Base-by-base conservation (phyloP, 2,888 invertebrate species). In the Harmothoe impar region DNA sequence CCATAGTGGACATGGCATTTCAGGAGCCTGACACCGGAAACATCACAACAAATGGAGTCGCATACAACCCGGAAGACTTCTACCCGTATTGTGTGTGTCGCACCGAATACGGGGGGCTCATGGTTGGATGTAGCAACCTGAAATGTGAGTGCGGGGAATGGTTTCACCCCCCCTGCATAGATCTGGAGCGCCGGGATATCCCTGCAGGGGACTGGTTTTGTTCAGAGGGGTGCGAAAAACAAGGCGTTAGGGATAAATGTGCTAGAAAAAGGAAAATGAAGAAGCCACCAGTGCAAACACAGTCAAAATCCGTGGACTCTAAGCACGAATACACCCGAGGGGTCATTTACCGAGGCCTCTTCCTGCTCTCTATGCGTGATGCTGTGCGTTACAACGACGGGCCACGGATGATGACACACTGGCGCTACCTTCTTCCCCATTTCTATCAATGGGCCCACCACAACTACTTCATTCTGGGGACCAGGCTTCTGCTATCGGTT, bases 391-490 rank as follows among this genome's bases (percentile, higher is more conserved):
- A 84, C 3, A 52, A 52, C n/a, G 84, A 84, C 33, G 84, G 84
- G 0, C 43, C 23, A 0, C 35, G 84, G 23, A 84, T 84, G n/a
- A 1, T 51, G 5, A 20, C 84, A n/a, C 84, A 84, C 43, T 84
- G 84, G 84, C 25, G 25, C 7, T 84, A 31, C 29, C 43, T 51
- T 0, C 5, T 84, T 7, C 52, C 52, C 10, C 84, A 84, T 25
- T 84, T 84, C 52, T 84, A 51, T 35, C 84, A 84, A 17, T 52
- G 43, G 84, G 51, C 20, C 15, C 43, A 52, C 12, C 17, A 29
- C 3, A 43, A 84, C 0, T 84, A 84, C 43, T 84, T 84, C 84
- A 84, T 84, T 17, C 52, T 84, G 33, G 84, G 84, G n/a, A 43
- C 17, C 23, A 84, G 25, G 20, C 25, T 84, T 10, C 29, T 84